Conservation (phyloP, 1,140 invertebrate species). For the Drosophila obscura region DNA sequence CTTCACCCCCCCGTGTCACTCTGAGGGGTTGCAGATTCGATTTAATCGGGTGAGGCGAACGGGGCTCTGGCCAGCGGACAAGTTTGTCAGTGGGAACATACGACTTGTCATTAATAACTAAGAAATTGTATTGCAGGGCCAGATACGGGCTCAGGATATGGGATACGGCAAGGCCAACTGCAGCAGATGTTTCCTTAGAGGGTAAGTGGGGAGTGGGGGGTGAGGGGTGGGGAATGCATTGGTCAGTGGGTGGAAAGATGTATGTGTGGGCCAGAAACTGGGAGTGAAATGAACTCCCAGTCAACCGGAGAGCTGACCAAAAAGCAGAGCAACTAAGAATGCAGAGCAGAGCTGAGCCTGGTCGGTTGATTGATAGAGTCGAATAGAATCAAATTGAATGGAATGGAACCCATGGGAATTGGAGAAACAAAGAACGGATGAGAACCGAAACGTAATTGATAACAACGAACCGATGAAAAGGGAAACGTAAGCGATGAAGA, state of each 20-base stretch:
- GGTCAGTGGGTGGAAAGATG: slow-evolving; percentile 4
- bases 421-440: slow-evolving; percentile 8
- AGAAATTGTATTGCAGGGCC: slow-evolving; percentile 60
- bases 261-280: slow-evolving; percentile 28
- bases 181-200: slow-evolving; percentile 20
- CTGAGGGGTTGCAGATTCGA: slow-evolving; percentile 44
- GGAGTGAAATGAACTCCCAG: slow-evolving; percentile 4
- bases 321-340: no score
- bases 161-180: slow-evolving; percentile 29
- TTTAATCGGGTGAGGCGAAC: slow-evolving; percentile 52
- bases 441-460: not conserved
- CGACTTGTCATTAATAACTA: slow-evolving; percentile 74
- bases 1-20: no score
- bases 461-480: not conserved
- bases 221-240: not conserved
- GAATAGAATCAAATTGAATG: slow-evolving; percentile 45
- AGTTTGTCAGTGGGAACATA: slow-evolving; percentile 55
- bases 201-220: no score
- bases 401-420: slow-evolving; percentile 32
- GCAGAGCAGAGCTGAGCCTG: not conserved
- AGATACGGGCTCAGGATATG: not conserved
- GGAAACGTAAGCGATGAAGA: not conserved
- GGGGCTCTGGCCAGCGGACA: slow-evolving; percentile 24
- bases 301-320: no score
- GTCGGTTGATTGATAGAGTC: slow-evolving; percentile 44